Base-by-base conservation (phyloP, 2,888 invertebrate genomes). In the Mythimna albipuncta region DNA sequence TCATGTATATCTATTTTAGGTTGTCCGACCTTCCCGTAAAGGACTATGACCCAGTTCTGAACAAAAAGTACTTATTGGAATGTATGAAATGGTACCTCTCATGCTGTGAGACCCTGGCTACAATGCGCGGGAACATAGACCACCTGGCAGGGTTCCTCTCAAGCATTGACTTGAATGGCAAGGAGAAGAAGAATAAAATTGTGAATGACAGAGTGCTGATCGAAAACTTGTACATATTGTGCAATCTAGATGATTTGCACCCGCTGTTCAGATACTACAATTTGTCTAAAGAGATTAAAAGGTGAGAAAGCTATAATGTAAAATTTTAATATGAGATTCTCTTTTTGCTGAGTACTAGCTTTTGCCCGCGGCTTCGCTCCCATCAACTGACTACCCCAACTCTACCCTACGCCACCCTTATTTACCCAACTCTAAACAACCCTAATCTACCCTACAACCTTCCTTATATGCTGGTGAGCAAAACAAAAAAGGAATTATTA, bases 1-100 rank as follows among this genome's bases (percentile, higher is more conserved):
- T 13, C 6, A 59, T 35, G 4, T 6, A 38, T 35, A 72, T 35
- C 21, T 61, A 50, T 94, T 94, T 41, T 92, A 98, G 98, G 87
- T 93, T 98, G 81, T 97, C 97, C 89, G 96, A 97, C 75, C 95
- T 96, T 83, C 93, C 96, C 38, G 79, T 96, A 6, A 92, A 93
- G 44, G 95, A 96, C 70, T 98, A 97, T 91, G 98, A 98, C 90
- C 97, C 97, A 44, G 96, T 97, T 64, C 96, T 98, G 7, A 98
- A 98, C 87, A 96, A 95, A 77, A 97, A 97, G 78, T 97, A 98
- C 89, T 91, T 98, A 65, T 93, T 97, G 75, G 98, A 98, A 92
- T 98, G 98, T 89, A 91, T 98, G 7, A 97, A 98, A 88, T 96
- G 97, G 88, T 95, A 97, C 70, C 92, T 98, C 0, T 93, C 93